Evolutionary conservation across 1,140 invertebrate species (phyloP).

Genomic region (Drosophila lacertosa): DNA sequence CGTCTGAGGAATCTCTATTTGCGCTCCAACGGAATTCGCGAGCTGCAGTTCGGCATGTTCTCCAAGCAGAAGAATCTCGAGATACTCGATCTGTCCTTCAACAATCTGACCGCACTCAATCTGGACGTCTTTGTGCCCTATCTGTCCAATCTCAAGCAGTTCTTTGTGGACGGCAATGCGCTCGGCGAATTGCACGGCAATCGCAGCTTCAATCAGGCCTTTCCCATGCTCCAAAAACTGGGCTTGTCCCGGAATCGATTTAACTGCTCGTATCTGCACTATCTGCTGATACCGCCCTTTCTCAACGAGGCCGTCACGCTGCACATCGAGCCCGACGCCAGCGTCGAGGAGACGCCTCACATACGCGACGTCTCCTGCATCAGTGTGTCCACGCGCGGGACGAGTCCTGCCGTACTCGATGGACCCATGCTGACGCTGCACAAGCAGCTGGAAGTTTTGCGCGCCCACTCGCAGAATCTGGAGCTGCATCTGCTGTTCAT

Average conservation of each 20-base stretch:
- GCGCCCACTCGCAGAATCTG: conserved; percentile 52
- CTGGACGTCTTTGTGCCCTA: conserved; percentile 81
- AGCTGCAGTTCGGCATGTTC: conserved; percentile 78
- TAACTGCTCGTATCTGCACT: conserved; percentile 78
- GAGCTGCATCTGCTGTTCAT: conserved; percentile 63
- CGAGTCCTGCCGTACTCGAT: conserved; percentile 17
- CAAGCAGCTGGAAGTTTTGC: conserved; percentile 60
- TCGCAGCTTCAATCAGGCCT: conserved; percentile 58
- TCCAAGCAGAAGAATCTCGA: conserved; percentile 73
- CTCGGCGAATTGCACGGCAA: conserved; percentile 72
- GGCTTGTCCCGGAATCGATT: conserved; percentile 76
- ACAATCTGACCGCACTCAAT: conserved; percentile 76
- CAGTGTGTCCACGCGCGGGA: conserved; percentile 25
- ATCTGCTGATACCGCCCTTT: conserved; percentile 65
- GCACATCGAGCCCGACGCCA: conserved; percentile 73
- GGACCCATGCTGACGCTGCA: conserved; percentile 38
- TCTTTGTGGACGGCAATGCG: conserved; percentile 74
- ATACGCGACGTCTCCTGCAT: conserved; percentile 77
- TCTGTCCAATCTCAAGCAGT: conserved; percentile 65
- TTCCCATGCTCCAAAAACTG: conserved; percentile 67
- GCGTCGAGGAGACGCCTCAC: conserved; percentile 63
- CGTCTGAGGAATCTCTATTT: conserved; percentile 61
- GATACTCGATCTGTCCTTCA: conserved; percentile 75
- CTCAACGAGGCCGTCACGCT: conserved; percentile 53
- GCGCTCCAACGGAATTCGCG: conserved; percentile 53